These are phyloP conservation scores for Stercorarius parasiticus DNA, from an alignment of 2,113 vertebrate species.

Conservation along the genomic window DNA sequence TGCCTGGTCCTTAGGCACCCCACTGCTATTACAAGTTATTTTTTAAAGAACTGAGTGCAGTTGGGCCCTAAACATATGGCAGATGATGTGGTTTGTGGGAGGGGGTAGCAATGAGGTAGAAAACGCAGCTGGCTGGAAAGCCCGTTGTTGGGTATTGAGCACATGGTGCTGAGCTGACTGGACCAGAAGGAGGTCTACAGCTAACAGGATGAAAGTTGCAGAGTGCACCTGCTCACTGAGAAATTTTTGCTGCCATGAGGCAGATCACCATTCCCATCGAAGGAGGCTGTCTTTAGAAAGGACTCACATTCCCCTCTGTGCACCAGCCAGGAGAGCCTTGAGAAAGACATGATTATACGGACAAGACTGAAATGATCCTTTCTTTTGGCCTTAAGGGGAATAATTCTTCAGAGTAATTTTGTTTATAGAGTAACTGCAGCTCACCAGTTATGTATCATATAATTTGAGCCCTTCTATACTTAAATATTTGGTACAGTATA, in stretches of 20 bases:
- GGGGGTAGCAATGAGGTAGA: background rate
- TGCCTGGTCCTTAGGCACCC: background rate
- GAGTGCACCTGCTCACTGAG: background rate
- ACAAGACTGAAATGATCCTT: background rate
- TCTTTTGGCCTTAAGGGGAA: background rate
- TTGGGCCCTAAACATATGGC: background rate
- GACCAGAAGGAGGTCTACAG: background rate
- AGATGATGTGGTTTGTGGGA: background rate
- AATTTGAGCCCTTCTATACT: background rate
- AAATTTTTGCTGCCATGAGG: background rate
- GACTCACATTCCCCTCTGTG: rapidly evolving
- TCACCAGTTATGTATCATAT: background rate
- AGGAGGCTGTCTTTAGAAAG: background rate
- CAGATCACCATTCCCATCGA: background rate
- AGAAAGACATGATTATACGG: background rate
- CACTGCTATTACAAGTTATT: background rate
- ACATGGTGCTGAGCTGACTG: rapidly evolving
- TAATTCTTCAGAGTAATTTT: background rate
- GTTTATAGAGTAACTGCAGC: background rate
- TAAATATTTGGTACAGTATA: background rate
- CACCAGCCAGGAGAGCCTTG: background rate
- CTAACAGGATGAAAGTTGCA: background rate
- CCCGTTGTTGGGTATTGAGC: background rate
- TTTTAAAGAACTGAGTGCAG: background rate
- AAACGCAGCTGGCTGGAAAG: background rate